These are phyloP conservation scores for Bellardia pandia DNA, from an alignment of 2,888 invertebrate genomes.

Conservation along the genomic window DNA sequence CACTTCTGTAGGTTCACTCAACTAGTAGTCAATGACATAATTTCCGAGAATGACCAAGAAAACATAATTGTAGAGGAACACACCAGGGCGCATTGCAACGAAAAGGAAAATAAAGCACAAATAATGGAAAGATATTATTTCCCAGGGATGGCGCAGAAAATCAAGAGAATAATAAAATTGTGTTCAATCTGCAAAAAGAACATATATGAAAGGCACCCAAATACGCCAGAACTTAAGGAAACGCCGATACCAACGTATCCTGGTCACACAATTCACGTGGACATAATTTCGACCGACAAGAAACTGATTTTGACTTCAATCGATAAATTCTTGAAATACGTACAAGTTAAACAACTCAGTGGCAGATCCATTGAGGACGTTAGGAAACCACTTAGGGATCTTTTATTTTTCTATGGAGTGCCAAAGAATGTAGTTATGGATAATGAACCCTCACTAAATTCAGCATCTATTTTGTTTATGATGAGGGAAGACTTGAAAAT, in stretches of 20 bases:
- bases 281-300: too few species aligned
- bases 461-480: conserved; percentile 65
- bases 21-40: conserved; percentile 30
- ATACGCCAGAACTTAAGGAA: too few species aligned
- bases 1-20: conserved; percentile 39
- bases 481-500: conserved; percentile 69
- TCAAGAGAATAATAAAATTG: too few species aligned
- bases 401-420: conserved; percentile 63
- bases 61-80: too few species aligned
- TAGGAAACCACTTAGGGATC: conserved; percentile 60
- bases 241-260: too few species aligned
- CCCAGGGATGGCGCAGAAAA: too few species aligned
- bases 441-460: conserved; percentile 72
- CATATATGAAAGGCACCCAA: not conserved
- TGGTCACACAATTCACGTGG: too few species aligned
- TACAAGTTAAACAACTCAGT: conserved; percentile 36
- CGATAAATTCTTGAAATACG: conserved; percentile 69
- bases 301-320: conserved; percentile 52
- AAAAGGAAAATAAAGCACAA: conserved; percentile 26
- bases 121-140: conserved; percentile 65
- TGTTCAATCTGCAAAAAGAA: conserved; percentile 52
- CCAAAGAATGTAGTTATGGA: conserved; percentile 72
- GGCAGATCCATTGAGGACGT: conserved; percentile 56
- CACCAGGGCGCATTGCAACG: conserved; percentile 28
- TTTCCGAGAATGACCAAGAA: not conserved